Percentiles rank a stretch among this genome's conserved stretches.
These are phyloP conservation scores for Micrasema minimum DNA, from an alignment of 1,140 invertebrate species.

Conservation along the genomic window DNA sequence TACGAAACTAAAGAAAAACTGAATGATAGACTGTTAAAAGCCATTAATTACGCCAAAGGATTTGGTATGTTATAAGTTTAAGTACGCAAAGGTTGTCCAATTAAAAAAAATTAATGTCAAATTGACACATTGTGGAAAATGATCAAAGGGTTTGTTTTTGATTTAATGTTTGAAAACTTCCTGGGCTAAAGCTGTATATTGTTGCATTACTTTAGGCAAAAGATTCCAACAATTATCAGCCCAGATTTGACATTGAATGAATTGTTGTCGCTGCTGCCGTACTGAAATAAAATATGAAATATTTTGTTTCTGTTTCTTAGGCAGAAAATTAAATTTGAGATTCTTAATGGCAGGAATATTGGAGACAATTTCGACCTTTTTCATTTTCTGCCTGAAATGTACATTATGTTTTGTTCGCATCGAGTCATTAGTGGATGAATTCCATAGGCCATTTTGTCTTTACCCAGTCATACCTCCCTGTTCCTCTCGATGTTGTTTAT, in stretches of 20 bases:
- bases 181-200: no score
- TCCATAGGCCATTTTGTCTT: conserved; percentile 20
- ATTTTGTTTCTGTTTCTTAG: no score
- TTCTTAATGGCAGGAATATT: no score
- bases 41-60: conserved; percentile 89
- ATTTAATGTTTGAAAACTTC: background rate
- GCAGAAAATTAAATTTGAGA: no score
- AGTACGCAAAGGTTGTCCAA: background rate
- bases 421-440: conserved; percentile 15
- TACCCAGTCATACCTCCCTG: conserved; percentile 19
- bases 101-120: background rate
- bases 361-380: background rate
- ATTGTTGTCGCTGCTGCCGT: no score
- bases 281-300: no score
- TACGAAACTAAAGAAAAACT: conserved; percentile 87
- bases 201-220: no score
- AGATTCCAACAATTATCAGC: no score
- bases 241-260: no score
- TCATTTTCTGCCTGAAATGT: background rate
- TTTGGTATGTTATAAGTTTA: conserved; percentile 82
- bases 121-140: conserved; percentile 12
- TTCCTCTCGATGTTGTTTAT: conserved; percentile 1
- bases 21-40: conserved; percentile 87
- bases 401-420: background rate
- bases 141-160: conserved; percentile 1